Conservation (phyloP, 1,140 invertebrate genomes). For the Harpegnathos saltator region DNA sequence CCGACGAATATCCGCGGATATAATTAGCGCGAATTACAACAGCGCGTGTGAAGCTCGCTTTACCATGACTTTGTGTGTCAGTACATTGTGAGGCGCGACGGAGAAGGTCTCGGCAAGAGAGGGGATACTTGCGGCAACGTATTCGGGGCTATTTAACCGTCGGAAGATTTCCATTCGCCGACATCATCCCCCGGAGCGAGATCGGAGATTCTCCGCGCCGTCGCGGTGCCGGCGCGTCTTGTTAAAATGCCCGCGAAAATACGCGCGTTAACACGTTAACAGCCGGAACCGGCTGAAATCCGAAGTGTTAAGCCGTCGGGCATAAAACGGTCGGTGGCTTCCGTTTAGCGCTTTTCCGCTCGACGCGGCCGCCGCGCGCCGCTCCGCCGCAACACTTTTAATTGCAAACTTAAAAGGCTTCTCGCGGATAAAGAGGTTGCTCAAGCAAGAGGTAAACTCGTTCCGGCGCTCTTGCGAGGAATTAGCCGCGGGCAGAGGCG, state of each 20-base stretch:
- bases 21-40: too few species aligned
- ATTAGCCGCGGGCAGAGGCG: slow-evolving; percentile 59
- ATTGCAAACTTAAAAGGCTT: slow-evolving; percentile 59
- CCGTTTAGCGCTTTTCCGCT: slow-evolving; percentile 56
- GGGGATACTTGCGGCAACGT: neutral
- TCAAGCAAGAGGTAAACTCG: slow-evolving; percentile 56
- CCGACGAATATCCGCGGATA: too few species aligned
- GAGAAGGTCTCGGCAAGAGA: neutral
- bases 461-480: slow-evolving; percentile 44
- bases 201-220: neutral
- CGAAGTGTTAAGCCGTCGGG: slow-evolving; percentile 51
- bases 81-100: neutral
- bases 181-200: neutral
- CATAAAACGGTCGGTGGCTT: slow-evolving; percentile 45
- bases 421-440: slow-evolving; percentile 56
- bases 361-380: neutral
- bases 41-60: too few species aligned
- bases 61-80: neutral
- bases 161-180: too few species aligned
- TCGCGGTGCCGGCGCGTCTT: neutral
- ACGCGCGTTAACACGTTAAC: slow-evolving; percentile 47
- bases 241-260: slow-evolving; percentile 44
- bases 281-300: slow-evolving; percentile 51
- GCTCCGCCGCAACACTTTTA: slow-evolving; percentile 50
- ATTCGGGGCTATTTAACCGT: neutral